Evolutionary conservation across 2,888 invertebrate species (phyloP).

Genomic region (Ectemnius cavifrons): DNA sequence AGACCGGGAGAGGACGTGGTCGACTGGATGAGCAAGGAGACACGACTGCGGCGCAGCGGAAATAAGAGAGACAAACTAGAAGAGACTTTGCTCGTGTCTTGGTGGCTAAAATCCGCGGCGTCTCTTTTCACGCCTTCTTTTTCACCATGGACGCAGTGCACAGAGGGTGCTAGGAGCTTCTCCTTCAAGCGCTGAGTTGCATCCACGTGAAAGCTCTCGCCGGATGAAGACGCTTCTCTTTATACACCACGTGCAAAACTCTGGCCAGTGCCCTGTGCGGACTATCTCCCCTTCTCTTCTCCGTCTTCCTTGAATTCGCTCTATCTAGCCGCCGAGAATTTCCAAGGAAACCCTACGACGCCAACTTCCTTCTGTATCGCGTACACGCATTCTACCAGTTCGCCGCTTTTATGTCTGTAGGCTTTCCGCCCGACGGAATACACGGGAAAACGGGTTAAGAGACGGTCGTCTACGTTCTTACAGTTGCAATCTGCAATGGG

Average conservation of each 20-base stretch:
- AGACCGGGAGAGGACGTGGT: slow-evolving; percentile 17
- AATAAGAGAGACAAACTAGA: slow-evolving; percentile 34
- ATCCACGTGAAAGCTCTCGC: slow-evolving; percentile 55
- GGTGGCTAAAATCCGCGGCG: slow-evolving; percentile 49
- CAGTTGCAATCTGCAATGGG: no score
- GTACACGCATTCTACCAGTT: slow-evolving; percentile 46
- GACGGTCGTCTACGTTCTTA: no score
- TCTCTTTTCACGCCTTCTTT: slow-evolving; percentile 52
- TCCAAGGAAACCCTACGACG: slow-evolving; percentile 37
- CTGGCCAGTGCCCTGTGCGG: slow-evolving; percentile 29
- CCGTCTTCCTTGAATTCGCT: no score
- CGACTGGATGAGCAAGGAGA: not conserved
- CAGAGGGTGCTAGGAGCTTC: not conserved
- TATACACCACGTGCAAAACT: slow-evolving; percentile 58
- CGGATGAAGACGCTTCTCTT: slow-evolving; percentile 60
- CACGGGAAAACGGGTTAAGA: no score
- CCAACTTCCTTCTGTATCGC: slow-evolving; percentile 17
- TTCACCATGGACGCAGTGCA: slow-evolving; percentile 4
- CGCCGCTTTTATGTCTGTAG: slow-evolving; percentile 32
- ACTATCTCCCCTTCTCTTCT: no score
- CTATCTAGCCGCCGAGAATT: slow-evolving; percentile 45
- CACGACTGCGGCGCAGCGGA: not conserved
- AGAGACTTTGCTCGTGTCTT: slow-evolving; percentile 50
- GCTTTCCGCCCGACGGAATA: not conserved
- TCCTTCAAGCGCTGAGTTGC: slow-evolving; percentile 33